Base-by-base conservation (phyloP, 2,888 invertebrate genomes). In the Megalurothrips usitatus region DNA sequence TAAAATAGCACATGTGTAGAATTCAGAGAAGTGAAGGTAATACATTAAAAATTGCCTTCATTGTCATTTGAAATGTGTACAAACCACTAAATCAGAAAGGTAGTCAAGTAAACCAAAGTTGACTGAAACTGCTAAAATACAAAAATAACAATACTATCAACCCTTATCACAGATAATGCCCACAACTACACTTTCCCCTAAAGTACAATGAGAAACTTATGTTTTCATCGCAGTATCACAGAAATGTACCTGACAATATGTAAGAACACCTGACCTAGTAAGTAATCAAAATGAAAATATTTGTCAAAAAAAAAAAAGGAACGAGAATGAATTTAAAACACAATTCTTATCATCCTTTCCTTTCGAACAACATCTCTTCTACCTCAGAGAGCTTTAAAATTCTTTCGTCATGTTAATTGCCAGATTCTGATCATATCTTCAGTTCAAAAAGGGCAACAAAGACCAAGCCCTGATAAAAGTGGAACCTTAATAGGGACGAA, bases 401-500 rank as follows among this genome's bases (percentile, higher is more conserved):
- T 78, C 80, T 58, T 9, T 47, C 80, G 58, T 47, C 49, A 82
- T 58, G 58, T 17, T 58, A 14, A 19, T 19, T 6, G 14, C 17
- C 58, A 58, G 14, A 58, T 58, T 58, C 19, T 14, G 14, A 58
- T 14, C 14, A 6, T 14, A 6, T 19, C 58, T 19, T 58, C 17
- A 14, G 6, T 58, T 58, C 58, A 68, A n/a, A n/a, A 34, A n/a
- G 47, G 49, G 34, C 11, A 26, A 34, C 49, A 26, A 79, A 79
- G 52, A 49, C 48, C 4, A 52, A 78, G 28, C 8, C 26, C 12
- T 26, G 52, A 49, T 23, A 26, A 23, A 28, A 23, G 78, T 26
- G 23, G 81, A 78, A 84, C 82, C 82, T 82, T 79, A 84, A 81
- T 84, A 88, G 68, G 90, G 89, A 85, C 89, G 87, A 84, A 91